Evolutionary conservation across 2,113 vertebrate species (phyloP).

Genomic region (Paraplagusia blochii): DNA sequence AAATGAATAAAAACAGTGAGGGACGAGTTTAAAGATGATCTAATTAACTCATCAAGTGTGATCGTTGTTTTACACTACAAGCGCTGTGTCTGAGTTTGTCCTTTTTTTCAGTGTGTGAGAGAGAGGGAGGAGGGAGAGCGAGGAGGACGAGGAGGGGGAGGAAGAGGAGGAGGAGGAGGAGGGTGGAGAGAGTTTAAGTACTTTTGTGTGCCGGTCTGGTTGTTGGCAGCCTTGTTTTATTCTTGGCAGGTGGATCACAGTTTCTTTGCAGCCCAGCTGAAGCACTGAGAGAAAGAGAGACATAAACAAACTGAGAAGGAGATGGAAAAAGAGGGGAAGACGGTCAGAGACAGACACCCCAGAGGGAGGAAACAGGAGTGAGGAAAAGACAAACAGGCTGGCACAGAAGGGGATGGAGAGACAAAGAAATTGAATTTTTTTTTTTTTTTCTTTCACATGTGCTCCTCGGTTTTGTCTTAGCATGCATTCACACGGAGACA

Average conservation of each 20-base stretch:
- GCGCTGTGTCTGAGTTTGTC: slow-evolving; percentile 16
- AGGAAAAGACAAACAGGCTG: slow-evolving; percentile 33
- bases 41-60: too few species aligned
- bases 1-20: too few species aligned
- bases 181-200: slow-evolving; percentile 40
- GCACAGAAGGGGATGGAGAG: slow-evolving; percentile 32
- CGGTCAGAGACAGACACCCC: slow-evolving; percentile 27
- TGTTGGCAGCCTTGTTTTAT: slow-evolving; percentile 67
- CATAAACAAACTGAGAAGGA: slow-evolving; percentile 13
- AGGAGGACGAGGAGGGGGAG: too few species aligned
- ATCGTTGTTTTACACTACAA: too few species aligned
- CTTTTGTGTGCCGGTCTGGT: slow-evolving; percentile 62
- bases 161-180: slow-evolving; percentile 1
- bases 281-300: slow-evolving; percentile 31
- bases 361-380: slow-evolving; percentile 37
- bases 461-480: background rate
- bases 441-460: slow-evolving; percentile 3
- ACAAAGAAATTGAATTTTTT: slow-evolving; percentile 17
- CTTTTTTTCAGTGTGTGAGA: too few species aligned
- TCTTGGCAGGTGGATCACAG: slow-evolving; percentile 75
- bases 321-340: slow-evolving; percentile 11
- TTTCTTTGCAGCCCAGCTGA: slow-evolving; percentile 61
- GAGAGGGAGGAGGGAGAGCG: too few species aligned
- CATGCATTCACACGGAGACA: slow-evolving; percentile 13
- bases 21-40: too few species aligned